Conservation (phyloP, 1,140 invertebrate genomes). For the Bradynema listronoti region DNA sequence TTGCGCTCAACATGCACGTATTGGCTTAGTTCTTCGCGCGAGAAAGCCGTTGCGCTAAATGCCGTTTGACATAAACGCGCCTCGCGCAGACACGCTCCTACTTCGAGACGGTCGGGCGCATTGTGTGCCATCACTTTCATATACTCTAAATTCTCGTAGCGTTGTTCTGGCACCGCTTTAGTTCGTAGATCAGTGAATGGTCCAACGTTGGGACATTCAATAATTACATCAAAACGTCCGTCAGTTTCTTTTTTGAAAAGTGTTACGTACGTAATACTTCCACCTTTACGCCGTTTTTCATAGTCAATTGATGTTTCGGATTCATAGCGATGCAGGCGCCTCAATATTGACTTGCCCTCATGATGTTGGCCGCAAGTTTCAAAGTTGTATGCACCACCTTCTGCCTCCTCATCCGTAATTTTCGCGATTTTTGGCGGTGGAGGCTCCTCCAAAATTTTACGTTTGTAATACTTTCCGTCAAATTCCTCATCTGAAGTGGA, state of each 20-base stretch:
- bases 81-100: not conserved
- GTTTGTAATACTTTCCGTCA: not conserved
- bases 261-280: conserved; percentile 44
- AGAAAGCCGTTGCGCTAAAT: not conserved
- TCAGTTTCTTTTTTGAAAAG: conserved; percentile 36
- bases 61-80: not conserved
- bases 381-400: conserved; percentile 18
- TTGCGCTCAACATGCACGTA: conserved; percentile 34
- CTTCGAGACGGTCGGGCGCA: not conserved
- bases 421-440: conserved; percentile 6
- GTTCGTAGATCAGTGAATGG: conserved; percentile 7
- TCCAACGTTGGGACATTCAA: conserved; percentile 30
- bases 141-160: conserved; percentile 35
- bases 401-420: conserved; percentile 5
- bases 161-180: conserved; percentile 32
- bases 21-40: conserved; percentile 17
- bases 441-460: not conserved
- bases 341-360: conserved; percentile 26
- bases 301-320: conserved; percentile 33
- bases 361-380: conserved; percentile 18
- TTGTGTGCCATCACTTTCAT: conserved; percentile 20
- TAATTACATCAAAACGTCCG: conserved; percentile 34
- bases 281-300: conserved; percentile 22
- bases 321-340: conserved; percentile 25
- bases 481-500: not conserved